These are phyloP conservation scores for Argyrosomus regius DNA, from an alignment of 2,797 vertebrate species.

Conservation along the genomic window DNA sequence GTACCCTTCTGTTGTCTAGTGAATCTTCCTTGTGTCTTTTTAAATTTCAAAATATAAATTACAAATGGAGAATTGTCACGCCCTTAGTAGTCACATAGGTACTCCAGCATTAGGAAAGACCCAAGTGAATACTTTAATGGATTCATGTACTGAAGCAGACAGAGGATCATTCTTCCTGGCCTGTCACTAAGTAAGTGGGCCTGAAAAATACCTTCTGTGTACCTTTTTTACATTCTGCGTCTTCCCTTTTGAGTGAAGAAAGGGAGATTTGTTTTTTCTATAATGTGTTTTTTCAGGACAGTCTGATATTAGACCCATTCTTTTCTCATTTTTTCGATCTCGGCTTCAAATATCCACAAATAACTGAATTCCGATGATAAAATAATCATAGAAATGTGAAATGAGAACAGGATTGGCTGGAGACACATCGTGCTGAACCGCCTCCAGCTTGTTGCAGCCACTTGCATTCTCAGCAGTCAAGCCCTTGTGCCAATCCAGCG, in stretches of 20 bases:
- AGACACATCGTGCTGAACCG: constrained; percentile 4
- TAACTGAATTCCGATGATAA: neutral
- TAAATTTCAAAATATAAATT: no score
- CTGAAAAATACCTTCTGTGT: neutral
- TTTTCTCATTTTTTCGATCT: neutral
- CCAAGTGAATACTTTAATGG: constrained; percentile 14
- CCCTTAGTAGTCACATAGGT: neutral
- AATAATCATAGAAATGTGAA: neutral
- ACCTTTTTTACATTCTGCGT: neutral
- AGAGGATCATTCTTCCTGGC: neutral
- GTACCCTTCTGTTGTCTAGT: no score
- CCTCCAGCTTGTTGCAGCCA: neutral
- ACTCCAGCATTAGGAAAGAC: neutral
- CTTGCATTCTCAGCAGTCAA: constrained; percentile 49
- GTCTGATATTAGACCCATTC: neutral
- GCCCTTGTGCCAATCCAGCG: constrained; percentile 41
- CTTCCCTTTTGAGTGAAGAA: neutral
- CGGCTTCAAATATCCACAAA: neutral
- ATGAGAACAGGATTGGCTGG: neutral
- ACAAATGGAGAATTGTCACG: no score
- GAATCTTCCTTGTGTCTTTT: no score
- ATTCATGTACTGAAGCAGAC: constrained; percentile 9
- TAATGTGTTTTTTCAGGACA: neutral
- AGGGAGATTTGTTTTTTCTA: neutral
- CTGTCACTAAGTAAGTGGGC: neutral